Conservation (phyloP, 2,888 invertebrate genomes). For the Tipula unca region DNA sequence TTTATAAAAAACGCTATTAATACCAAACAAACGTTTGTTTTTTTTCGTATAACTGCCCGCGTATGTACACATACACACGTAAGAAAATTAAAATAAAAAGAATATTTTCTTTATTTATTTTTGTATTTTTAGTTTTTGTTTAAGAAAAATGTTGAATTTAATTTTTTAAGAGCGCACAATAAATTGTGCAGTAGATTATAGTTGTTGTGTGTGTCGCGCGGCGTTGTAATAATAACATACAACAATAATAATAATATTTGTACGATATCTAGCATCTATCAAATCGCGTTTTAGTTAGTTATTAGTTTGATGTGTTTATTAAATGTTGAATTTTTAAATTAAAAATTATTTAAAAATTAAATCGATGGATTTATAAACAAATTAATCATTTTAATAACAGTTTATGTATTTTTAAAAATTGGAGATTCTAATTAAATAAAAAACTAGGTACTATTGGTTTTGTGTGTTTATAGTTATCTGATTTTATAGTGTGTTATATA, state of each 20-base stretch:
- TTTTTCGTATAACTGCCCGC: background rate
- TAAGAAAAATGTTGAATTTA: background rate
- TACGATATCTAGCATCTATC: background rate
- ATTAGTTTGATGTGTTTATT: background rate
- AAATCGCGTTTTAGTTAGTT: background rate
- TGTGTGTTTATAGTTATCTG: background rate
- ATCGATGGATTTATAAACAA: background rate
- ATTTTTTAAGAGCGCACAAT: background rate
- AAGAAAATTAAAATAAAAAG: background rate
- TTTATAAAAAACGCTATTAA: background rate
- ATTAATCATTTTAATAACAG: background rate
- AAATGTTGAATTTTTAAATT: background rate
- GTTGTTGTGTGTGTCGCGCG: background rate
- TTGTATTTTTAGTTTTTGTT: too few relatives aligned
- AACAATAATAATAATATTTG: background rate
- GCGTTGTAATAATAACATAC: background rate
- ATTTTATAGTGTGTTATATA: background rate
- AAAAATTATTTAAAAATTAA: background rate
- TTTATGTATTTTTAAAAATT: background rate
- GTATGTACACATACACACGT: background rate
- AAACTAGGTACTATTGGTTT: background rate
- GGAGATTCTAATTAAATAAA: background rate
- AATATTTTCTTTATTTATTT: background rate
- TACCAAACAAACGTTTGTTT: background rate
- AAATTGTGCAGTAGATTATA: background rate